Evolutionary conservation across 1,140 invertebrate genomes (phyloP), one percentile per base, ranked within the genome.

Genomic region (Apis florea): DNA sequence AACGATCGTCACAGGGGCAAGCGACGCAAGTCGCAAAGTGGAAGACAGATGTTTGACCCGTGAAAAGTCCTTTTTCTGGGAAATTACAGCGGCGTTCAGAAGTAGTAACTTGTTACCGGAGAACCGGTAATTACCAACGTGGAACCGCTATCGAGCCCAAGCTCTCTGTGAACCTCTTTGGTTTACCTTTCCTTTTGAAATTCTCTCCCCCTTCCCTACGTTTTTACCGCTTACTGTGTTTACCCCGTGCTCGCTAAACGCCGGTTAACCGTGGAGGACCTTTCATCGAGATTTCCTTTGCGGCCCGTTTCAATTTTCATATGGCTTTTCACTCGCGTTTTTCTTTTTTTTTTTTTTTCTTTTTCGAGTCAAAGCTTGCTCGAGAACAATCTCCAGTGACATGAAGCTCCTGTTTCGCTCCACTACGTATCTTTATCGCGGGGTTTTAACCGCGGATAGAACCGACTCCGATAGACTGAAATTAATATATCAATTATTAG

Each of bases 151-250:
- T 86, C 85, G 81, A 83, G 84, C 78, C 82, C 51, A 13, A 54
- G 71, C 84, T 83, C 84, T 83, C 80, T 56, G 74, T 73, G 76
- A 77, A 86, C 75, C 84, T 86, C 84, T 85, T 87, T 87, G 76
- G 85, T 86, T 87, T 87, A 87, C 84, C 76, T 83, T 87, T 79
- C 84, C 85, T 87, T 87, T 87, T 86, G 75, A 87, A 86, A 87
- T 72, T 78, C 74, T 66, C 71, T 79, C 49, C 76, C 70, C 58
- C 8, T 15, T 79, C 58, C 54, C 63, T 66, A 67, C 74, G 24
- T 85, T 86, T 85, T 85, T 79, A 83, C 85, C 84, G 71, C 81
- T 83, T 63, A 69, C 76, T 47, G 82, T 75, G 84, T 86, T 86
- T 86, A 86, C 85, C 63, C 26, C 84, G 71, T 58, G 40, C 19